Evolutionary conservation across 2,797 vertebrate genomes (phyloP).

Genomic region (Anabas testudineus): DNA sequence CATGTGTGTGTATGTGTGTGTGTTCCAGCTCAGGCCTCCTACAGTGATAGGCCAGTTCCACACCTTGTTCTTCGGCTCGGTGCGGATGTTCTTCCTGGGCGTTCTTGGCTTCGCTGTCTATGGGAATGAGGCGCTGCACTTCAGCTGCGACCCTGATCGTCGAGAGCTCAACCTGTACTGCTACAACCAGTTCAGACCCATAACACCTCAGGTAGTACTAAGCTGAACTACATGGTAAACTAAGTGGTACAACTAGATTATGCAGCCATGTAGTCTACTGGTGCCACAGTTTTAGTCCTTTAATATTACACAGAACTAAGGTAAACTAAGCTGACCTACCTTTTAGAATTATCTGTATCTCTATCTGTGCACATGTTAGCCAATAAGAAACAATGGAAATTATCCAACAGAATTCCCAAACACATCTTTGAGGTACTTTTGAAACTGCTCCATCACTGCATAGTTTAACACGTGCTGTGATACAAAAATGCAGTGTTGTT

Average conservation of each 20-base stretch:
- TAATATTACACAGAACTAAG: neutral
- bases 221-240: too few relatives aligned
- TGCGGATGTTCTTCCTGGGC: constrained; percentile 90
- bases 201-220: constrained; percentile 88
- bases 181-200: constrained; percentile 92
- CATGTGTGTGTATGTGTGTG: constrained; percentile 45
- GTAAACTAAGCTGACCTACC: neutral
- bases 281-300: too few relatives aligned
- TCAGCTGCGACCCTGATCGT: constrained; percentile 91
- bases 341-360: too few relatives aligned
- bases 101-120: constrained; percentile 91
- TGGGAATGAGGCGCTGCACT: constrained; percentile 91
- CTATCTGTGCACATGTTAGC: too few relatives aligned
- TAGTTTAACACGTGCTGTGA: too few relatives aligned
- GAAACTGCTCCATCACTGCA: too few relatives aligned
- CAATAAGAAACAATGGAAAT: too few relatives aligned
- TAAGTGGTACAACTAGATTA: neutral
- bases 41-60: constrained; percentile 92
- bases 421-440: too few relatives aligned
- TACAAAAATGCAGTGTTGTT: too few relatives aligned
- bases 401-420: too few relatives aligned
- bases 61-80: constrained; percentile 92
- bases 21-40: constrained; percentile 89
- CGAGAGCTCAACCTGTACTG: constrained; percentile 91
- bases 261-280: neutral